A percentile compares a stretch with the other conserved stretches of the same genome.
phyloP scores from a whole-genome alignment of 35 echinoderm and acorn worm species.

The Lytechinus variegatus region DNA sequence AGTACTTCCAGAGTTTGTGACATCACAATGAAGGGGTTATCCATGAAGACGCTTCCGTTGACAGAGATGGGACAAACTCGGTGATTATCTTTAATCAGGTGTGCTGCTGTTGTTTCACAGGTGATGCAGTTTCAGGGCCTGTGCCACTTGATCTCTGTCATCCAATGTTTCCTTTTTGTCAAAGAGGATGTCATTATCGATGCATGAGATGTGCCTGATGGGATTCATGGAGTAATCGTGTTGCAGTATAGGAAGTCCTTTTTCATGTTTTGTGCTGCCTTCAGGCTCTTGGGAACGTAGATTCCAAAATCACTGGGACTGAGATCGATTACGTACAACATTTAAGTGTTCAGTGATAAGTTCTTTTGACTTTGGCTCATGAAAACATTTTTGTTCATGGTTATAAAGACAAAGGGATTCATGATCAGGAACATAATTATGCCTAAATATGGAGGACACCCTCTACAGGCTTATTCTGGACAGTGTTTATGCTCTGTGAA shows the following conservation, averaged over 20 bases:
- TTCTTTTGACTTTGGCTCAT: neutral
- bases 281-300: neutral
- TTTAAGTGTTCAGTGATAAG: neutral
- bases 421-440: neutral
- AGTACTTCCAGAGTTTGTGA: neutral
- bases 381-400: neutral
- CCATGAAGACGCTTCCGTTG: neutral
- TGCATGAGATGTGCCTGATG: neutral
- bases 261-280: neutral
- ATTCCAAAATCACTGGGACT: neutral
- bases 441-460: slow-evolving; percentile 12
- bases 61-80: neutral
- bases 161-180: neutral
- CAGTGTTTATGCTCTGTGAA: neutral
- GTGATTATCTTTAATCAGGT: neutral
- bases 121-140: neutral
- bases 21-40: neutral
- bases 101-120: neutral
- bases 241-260: neutral
- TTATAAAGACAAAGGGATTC: neutral
- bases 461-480: neutral
- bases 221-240: neutral
- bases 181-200: neutral
- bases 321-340: neutral
- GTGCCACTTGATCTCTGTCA: neutral